Base-by-base conservation (phyloP, 2,888 invertebrate genomes). In the Bellardia bayeri region DNA sequence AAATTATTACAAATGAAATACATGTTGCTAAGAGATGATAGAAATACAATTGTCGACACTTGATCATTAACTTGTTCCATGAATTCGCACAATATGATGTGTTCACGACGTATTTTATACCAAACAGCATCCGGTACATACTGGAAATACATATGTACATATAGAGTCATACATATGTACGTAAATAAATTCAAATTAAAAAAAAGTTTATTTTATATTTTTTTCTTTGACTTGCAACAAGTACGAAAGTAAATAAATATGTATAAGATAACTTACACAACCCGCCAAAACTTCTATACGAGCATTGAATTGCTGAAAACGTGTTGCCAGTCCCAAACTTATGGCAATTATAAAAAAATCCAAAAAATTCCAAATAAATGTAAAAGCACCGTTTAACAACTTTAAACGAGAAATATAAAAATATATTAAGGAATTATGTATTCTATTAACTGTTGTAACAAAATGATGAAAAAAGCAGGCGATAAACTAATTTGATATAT, bases 1-100 rank as follows among this genome's bases (percentile, higher is more conserved):
- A 97, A 94, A 90, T 97, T 97, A 76, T 96, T 94, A 90, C 97
- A 97, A 84, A 97, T 96, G 91, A 97, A 97, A 91, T 96, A 97
- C 71, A 97, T 94, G 91, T 97, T 96, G 89, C 95, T 96, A 23
- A 95, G 94, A 89, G 96, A 96, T 0, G 96, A 96, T 3, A 97
- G 91, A 0, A 96, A 92, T 9, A 97, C 95, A 54, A 97, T 94
- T 45, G 95, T 94, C 33, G 96, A 95, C 16, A 97, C 93, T 61
- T 95, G 94, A 14, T 94, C 92, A 90, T 97, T 96, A 4, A 96
- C 94, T 61, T 93, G 94, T 76, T 95, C 95, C 13, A 96, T 95
- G 14, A 97, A 93, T 37, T 94, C 94, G 4, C 96, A 95, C 85
- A 97, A 94, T 61, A 95, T 94, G 42, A 96, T 95, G 90, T 96